Base-by-base conservation (phyloP, 2,113 vertebrate genomes). In the Bubalus kerabau region DNA sequence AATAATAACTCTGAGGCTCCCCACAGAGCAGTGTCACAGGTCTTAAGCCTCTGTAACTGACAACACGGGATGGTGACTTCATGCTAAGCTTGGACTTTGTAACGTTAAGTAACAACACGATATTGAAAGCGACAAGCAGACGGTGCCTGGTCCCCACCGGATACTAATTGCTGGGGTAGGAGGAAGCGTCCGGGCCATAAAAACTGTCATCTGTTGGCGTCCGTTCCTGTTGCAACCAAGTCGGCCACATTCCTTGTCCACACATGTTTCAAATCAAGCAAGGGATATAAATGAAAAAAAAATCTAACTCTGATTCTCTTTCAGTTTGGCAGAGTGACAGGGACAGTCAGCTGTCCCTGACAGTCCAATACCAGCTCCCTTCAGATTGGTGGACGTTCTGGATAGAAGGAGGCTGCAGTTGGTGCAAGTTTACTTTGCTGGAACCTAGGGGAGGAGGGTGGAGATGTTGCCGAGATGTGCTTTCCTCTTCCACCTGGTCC, bases 201-300 rank as follows among this genome's bases (percentile, higher is more conserved):
- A 92, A 90, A 19, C 81, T 95, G 90, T 97, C 93, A 88, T 95
- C 74, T 48, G 13, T 57, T 97, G 96, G 90, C 94, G 0, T 0
- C 11, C 0, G 1, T 62, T 82, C 17, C 91, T 64, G 50, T 30
- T 36, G 50, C 56, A 10, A 59, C 62, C 57, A 50, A 67, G 59
- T 78, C 3, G 32, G 56, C 48, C 48, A 7, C 88, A 62, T 84
- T 76, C 64, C 56, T 89, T 1, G 62, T 48, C 89, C 15, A 15
- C 96, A 97, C 74, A 67, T 95, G 94, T 95, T 98, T 97, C 32
- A 2, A 52, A 97, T 97, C 93, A 97, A 89, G 85, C 43, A 4
- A 56, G 26, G 76, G 60, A 84, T 11, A 56, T 1, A 89, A 82
- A 80, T 54, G 56, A 40, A 43, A n/a, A 62, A 62, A 62, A 32